Evolutionary conservation across 1,140 invertebrate genomes (phyloP), one percentile per base, ranked within the genome.

Genomic region (Pinna nobilis): DNA sequence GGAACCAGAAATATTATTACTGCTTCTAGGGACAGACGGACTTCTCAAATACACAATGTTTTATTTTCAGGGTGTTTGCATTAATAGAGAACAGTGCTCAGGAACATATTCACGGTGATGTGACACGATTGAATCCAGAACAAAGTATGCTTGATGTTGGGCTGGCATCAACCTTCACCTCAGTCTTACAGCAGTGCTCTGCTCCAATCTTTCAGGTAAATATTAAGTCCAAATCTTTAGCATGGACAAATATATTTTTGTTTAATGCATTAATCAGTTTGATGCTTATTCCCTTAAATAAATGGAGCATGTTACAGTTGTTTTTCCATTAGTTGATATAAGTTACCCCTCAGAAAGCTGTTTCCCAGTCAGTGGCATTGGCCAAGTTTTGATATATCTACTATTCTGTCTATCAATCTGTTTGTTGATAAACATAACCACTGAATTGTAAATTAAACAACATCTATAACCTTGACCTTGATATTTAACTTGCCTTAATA

Each of bases 81-180:
- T 64, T 88, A 70, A 86, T 88, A 73, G 86, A 88, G 68, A 86
- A 84, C 76, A 87, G 81, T 79, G 69, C 82, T 23, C 84, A 87
- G 59, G 83, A 85, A 37, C 75, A 82, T 33, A 72, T 79, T 9
- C 76, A 80, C 67, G 82, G 80, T 49, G 67, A 79, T 11, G 33
- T 81, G 30, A 80, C 82, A 20, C 71, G 74, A 18, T 71, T 92
- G 64, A 95, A 92, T 79, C 91, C 92, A 51, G 91, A 93, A 37
- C 95, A 97, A 86, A 91, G 90, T 0, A 90, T 94, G 23, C 88
- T 93, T 44, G 94, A 95, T 87, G 89, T 91, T 23, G 92, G 92
- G 1, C 85, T 96, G n/a, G 90, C 92, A 5, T 92, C 93, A 0
- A 92, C 94, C 1, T 92, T 93, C 53, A 91, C 90, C 1, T 88